Conservation (phyloP, 1,140 invertebrate genomes). For the Stegodyphus dumicola region DNA sequence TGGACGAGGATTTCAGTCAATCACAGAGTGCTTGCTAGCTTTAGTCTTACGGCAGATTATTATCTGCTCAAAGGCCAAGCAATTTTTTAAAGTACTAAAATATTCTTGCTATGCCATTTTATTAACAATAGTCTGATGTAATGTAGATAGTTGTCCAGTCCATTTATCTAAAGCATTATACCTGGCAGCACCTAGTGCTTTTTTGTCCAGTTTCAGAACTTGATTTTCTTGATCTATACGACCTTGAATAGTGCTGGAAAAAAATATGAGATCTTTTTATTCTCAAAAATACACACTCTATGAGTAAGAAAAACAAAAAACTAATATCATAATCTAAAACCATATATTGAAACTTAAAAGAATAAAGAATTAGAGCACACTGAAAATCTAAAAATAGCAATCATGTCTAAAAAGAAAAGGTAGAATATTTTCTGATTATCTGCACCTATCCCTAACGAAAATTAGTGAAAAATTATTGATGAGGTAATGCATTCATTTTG, state of each 20-base stretch:
- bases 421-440: too few relatives aligned
- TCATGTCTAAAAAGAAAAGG: too few relatives aligned
- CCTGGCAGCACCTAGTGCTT: slow-evolving; percentile 83
- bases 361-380: too few relatives aligned
- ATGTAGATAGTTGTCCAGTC: slow-evolving; percentile 88
- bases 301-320: too few relatives aligned
- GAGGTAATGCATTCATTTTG: too few relatives aligned
- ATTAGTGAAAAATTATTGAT: too few relatives aligned
- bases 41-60: slow-evolving; percentile 1
- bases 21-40: slow-evolving; percentile 23
- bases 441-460: too few relatives aligned
- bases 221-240: slow-evolving; percentile 97
- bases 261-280: slow-evolving; percentile 8
- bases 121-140: slow-evolving; percentile 87
- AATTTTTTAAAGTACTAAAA: slow-evolving; percentile 16
- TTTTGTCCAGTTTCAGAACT: slow-evolving; percentile 88
- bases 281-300: too few relatives aligned
- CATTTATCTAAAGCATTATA: slow-evolving; percentile 96
- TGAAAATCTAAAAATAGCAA: too few relatives aligned
- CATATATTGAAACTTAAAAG: too few relatives aligned
- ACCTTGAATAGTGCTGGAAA: slow-evolving; percentile 89
- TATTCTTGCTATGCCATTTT: slow-evolving; percentile 69
- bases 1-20: slow-evolving; percentile 46
- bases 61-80: not conserved
- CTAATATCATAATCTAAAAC: too few relatives aligned